Evolutionary conservation across 2,797 vertebrate species (phyloP).

Genomic region (Pseudotriccus pelzelni): DNA sequence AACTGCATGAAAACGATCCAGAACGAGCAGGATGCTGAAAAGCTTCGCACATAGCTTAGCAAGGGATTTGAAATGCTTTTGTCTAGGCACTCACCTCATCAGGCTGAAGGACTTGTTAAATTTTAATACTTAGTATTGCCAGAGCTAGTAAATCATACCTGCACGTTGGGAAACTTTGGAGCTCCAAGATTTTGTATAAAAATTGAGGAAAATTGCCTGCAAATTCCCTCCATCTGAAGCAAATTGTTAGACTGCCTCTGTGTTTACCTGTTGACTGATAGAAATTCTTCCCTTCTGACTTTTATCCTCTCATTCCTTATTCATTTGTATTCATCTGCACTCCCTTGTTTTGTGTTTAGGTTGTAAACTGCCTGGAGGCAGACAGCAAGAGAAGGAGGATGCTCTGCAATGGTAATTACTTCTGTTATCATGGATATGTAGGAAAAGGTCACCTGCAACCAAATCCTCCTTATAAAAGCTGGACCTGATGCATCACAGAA

Average conservation of each 20-base stretch:
- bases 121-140: neutral
- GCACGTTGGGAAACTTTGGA: neutral
- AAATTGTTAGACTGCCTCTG: neutral
- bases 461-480: neutral
- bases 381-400: neutral
- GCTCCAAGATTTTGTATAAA: neutral
- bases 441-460: conserved; percentile 1
- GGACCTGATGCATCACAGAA: neutral
- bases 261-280: neutral
- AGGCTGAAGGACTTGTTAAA: neutral
- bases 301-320: neutral
- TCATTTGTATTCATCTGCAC: neutral
- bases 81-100: neutral
- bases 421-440: conserved; percentile 19
- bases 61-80: neutral
- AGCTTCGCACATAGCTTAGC: neutral
- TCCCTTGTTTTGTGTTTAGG: neutral
- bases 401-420: conserved; percentile 27
- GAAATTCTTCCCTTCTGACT: neutral
- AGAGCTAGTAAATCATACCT: neutral
- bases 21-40: conserved; percentile 1
- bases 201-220: neutral
- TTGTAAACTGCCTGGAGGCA: neutral
- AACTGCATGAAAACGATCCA: neutral
- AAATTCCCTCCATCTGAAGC: neutral